phyloP scores from a whole-genome alignment of 2,797 vertebrate genomes.

The Myotis findleyi region DNA sequence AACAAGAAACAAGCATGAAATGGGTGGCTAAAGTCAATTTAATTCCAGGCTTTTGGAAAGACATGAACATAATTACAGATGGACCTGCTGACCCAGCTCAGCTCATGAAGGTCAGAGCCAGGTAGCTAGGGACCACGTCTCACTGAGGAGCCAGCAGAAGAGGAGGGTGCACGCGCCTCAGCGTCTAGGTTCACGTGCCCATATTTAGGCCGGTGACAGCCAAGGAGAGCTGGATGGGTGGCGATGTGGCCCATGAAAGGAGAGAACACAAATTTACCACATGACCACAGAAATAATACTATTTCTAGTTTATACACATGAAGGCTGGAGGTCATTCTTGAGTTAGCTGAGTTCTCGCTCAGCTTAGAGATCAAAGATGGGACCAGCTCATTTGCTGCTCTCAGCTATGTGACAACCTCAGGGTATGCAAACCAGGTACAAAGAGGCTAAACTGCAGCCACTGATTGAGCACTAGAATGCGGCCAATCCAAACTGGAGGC shows the following conservation, averaged over 20 bases:
- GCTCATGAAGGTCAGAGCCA: not conserved
- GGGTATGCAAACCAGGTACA: not conserved
- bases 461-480: fast-evolving
- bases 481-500: not conserved
- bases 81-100: not conserved
- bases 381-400: not conserved
- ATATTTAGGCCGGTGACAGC: not conserved
- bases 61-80: not conserved
- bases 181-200: not conserved
- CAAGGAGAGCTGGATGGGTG: not conserved
- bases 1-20: not conserved
- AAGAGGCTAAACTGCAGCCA: not conserved
- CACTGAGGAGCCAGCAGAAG: not conserved
- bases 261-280: not conserved
- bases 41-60: not conserved
- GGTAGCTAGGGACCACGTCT: not conserved
- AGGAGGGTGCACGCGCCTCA: fast-evolving
- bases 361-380: not conserved
- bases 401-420: not conserved
- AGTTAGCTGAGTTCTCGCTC: not conserved
- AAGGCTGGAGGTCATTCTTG: not conserved
- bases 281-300: not conserved
- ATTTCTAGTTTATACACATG: not conserved
- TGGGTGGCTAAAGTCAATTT: not conserved
- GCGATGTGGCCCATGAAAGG: not conserved